Base-by-base conservation (phyloP, 2,113 vertebrate genomes). In the Pungitius pungitius region DNA sequence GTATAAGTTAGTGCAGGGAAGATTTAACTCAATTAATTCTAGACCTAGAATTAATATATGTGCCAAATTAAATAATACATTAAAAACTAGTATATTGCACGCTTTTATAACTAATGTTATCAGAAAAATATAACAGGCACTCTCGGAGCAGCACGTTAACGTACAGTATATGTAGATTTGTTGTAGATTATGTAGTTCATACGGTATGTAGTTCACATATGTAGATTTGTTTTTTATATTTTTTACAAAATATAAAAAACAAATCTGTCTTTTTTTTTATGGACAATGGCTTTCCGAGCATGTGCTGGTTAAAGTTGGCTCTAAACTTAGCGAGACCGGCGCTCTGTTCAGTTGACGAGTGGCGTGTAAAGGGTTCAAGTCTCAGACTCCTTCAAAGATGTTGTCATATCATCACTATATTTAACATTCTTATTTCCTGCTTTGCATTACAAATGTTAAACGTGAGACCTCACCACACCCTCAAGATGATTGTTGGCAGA, bases 361-460 rank as follows among this genome's bases (percentile, higher is more conserved):
- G 15, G 1, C 42, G 45, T 4, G 49, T 52, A 1, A 24, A 6
- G 11, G 49, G n/a, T 5, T 54, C 6, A 8, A 15, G 52, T 54
- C 52, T 55, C 26, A 26, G 13, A 26, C 51, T 54, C n/a, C 26
- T 33, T 45, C 61, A 47, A 30, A 22, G 12, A 10, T 6, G 8
- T 37, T 9, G 18, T 35, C 26, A 13, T 27, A 20, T 56, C 26
- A 45, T 18, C 12, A 26, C 30, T 24, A 13, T 26, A 55, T 63
- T 69, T 17, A 62, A 56, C 22, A 30, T 64, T 60, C 42, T 47
- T 13, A 71, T 52, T 39, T 35, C 35, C 20, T 52, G 5, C 26
- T 72, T 72, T 72, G 76, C 45, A 78, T 52, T 45, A 59, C 52
- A 78, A 71, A 71, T 71, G 27, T 54, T 4, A 39, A 26, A 33